Evolutionary conservation across 2,113 vertebrate species (phyloP), one percentile per base, ranked within the genome.

Genomic region (Phasianus colchicus): DNA sequence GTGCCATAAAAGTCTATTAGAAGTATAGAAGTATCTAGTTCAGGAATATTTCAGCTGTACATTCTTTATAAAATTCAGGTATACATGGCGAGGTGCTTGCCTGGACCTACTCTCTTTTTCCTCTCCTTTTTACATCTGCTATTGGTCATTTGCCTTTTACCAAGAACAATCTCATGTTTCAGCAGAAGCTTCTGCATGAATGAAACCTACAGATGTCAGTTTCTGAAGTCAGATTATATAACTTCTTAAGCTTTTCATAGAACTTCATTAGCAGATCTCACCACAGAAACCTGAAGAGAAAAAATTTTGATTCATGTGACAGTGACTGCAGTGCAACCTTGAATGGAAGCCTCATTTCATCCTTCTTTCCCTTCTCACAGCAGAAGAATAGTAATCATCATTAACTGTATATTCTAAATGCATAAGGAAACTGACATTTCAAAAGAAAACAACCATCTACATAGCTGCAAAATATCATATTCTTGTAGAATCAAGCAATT

Each of bases 321-420:
- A 64, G 30, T 2, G 0, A 0, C 13, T 12, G 30, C 21, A 65
- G 9, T 15, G 25, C 43, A 16, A 70, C 27, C 43, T 80, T 80
- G 7, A 76, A 54, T 47, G 21, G 8, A 72, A 87, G 81, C 67
- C 0, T 3, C 45, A 25, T 34, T 38, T 9, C n/a, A 71, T 24
- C 27, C 29, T 45, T 70, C 83, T 72, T 69, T 13, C 42, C 14
- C 30, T 81, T 89, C 47, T 48, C 57, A 58, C 14, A 71, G 42
- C 15, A 74, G 30, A 77, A 76, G 24, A 61, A 25, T 10, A 64
- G 45, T 14, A 86, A 61, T 8, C 73, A 20, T 73, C 43, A 34
- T n/a, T 65, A 73, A 72, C 21, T 32, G 8, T 4, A 15, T 38
- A 15, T n/a, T 58, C 32, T 48, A 83, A 90, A 83, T 13, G 3